A percentile compares a stretch with the other conserved stretches of the same genome.
Evolutionary conservation across 2,888 invertebrate species (phyloP).

Genomic region (Macaria liturata): DNA sequence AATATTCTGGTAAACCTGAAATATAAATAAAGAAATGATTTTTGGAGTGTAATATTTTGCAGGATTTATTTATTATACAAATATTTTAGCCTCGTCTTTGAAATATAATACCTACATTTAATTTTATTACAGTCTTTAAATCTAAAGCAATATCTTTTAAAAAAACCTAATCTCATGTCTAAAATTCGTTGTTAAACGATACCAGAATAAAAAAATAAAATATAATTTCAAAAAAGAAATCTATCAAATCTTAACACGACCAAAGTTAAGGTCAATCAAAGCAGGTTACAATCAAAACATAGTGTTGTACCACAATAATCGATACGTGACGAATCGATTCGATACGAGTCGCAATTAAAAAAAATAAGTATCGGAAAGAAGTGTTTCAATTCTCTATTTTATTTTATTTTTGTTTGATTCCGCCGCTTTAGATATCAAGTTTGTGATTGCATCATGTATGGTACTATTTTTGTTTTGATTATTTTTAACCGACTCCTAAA

Average conservation of each 20-base stretch:
- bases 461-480: neutral
- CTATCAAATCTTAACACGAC: constrained; percentile 6
- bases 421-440: constrained; percentile 14
- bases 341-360: constrained; percentile 20
- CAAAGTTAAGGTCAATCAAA: constrained; percentile 17
- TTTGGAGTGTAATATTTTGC: too few relatives aligned
- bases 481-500: too few relatives aligned
- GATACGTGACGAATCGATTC: constrained; percentile 22
- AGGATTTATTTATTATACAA: too few relatives aligned
- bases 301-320: constrained; percentile 25
- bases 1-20: too few relatives aligned
- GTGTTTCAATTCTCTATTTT: constrained; percentile 11
- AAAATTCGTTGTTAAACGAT: too few relatives aligned
- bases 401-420: constrained; percentile 26
- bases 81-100: too few relatives aligned
- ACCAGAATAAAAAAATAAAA: neutral
- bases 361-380: constrained; percentile 27
- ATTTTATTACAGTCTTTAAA: too few relatives aligned
- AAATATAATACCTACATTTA: too few relatives aligned
- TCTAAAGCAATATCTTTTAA: too few relatives aligned
- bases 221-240: constrained; percentile 7
- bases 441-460: constrained; percentile 12
- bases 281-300: constrained; percentile 20
- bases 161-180: too few relatives aligned
- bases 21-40: too few relatives aligned